Evolutionary conservation across 2,888 invertebrate genomes (phyloP).

Genomic region (Parasteatoda lunata): DNA sequence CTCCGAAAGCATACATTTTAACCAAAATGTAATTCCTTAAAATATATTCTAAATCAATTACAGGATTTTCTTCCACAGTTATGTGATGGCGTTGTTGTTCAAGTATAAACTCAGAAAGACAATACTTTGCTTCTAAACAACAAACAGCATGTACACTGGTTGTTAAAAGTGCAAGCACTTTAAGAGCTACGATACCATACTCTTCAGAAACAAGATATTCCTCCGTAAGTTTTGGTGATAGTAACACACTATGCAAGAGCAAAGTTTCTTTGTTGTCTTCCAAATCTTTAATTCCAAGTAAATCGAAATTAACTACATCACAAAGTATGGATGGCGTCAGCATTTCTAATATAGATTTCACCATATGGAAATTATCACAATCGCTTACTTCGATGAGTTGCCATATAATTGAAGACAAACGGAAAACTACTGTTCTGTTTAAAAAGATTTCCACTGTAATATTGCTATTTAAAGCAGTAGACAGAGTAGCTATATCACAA

Average conservation of each 20-base stretch:
- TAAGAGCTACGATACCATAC: constrained; percentile 34
- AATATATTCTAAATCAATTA: constrained; percentile 42
- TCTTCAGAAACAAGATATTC: constrained; percentile 33
- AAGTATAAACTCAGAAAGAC: constrained; percentile 19
- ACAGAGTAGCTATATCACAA: constrained; percentile 24
- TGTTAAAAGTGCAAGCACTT: constrained; percentile 37
- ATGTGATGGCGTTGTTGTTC: constrained; percentile 12
- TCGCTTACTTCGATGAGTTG: constrained; percentile 37
- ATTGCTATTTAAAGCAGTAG: constrained; percentile 17
- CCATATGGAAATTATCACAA: constrained; percentile 9
- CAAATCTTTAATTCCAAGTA: background rate
- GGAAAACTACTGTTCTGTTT: constrained; percentile 32
- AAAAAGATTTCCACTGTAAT: constrained; percentile 12
- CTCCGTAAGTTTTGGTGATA: constrained; percentile 22
- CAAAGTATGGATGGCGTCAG: constrained; percentile 40
- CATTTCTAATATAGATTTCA: constrained; percentile 25
- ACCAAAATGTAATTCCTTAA: constrained; percentile 44
- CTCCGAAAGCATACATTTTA: constrained; percentile 39
- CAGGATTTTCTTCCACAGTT: constrained; percentile 6
- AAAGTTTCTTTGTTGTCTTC: background rate
- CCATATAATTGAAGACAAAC: constrained; percentile 42
- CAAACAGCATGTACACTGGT: constrained; percentile 41
- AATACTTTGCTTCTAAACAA: constrained; percentile 32
- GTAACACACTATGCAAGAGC: constrained; percentile 31
- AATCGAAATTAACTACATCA: constrained; percentile 24